phyloP scores from a whole-genome alignment of 2,113 vertebrate genomes.

The Pelobates fuscus region DNA sequence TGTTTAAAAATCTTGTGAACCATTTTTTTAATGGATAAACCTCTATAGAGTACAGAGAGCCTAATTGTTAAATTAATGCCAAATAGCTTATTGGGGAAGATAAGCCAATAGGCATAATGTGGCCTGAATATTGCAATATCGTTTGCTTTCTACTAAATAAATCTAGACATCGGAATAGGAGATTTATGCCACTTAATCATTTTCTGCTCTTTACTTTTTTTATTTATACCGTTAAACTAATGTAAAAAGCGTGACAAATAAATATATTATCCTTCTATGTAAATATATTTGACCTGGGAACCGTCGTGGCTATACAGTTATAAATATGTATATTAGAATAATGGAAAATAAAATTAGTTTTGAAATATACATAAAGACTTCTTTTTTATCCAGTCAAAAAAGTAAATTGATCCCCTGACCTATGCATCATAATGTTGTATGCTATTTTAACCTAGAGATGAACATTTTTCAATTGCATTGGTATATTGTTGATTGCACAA shows the following conservation, averaged over 20 bases:
- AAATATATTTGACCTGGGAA: conserved; percentile 33
- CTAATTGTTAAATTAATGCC: too few species aligned
- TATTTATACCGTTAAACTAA: too few species aligned
- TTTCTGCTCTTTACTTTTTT: too few species aligned
- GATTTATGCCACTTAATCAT: too few species aligned
- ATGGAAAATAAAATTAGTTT: conserved; percentile 39
- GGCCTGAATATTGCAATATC: too few species aligned
- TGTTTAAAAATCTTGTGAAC: too few species aligned
- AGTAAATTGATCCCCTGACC: conserved; percentile 41
- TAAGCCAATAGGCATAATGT: too few species aligned
- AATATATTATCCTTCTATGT: conserved; percentile 28
- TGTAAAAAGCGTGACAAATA: conserved; percentile 27
- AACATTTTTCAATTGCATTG: neutral
- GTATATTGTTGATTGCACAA: conserved; percentile 3
- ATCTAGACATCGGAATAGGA: too few species aligned
- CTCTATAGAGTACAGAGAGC: too few species aligned
- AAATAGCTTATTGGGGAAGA: too few species aligned
- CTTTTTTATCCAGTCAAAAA: conserved; percentile 26
- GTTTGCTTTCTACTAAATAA: too few species aligned
- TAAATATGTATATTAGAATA: conserved; percentile 50
- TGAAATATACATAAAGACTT: conserved; percentile 44
- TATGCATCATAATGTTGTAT: neutral
- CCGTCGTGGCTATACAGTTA: conserved; percentile 19
- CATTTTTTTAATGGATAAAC: too few species aligned
- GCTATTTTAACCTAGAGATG: conserved; percentile 12